Conservation (phyloP, 1,140 invertebrate genomes). For the Pseudomyrmex sp. region DNA sequence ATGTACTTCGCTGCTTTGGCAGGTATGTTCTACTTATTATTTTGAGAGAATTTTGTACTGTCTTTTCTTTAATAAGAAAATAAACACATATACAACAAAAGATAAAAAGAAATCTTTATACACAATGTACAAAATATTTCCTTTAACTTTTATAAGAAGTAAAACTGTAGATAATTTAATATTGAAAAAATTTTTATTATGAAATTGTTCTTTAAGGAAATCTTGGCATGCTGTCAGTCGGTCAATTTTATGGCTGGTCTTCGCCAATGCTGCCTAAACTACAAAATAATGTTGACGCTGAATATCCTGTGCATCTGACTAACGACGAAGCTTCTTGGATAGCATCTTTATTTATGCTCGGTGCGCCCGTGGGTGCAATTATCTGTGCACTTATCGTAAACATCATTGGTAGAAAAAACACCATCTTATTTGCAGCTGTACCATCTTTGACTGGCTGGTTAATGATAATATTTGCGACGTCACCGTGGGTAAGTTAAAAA, state of each 20-base stretch:
- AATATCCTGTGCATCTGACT: constrained; percentile 49
- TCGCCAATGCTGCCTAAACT: constrained; percentile 62
- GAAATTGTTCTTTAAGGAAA: not conserved
- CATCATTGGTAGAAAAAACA: constrained; percentile 87
- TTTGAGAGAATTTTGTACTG: too few relatives aligned
- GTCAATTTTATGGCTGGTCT: constrained; percentile 63
- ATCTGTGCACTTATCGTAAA: constrained; percentile 46
- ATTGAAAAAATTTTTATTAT: too few relatives aligned
- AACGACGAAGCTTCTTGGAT: constrained; percentile 59
- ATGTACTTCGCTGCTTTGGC: too few relatives aligned
- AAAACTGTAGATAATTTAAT: too few relatives aligned
- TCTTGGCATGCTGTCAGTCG: constrained; percentile 53
- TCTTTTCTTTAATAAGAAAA: too few relatives aligned
- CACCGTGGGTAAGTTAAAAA: constrained; percentile 67
- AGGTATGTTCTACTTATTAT: too few relatives aligned
- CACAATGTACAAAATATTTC: too few relatives aligned
- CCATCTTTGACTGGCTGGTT: constrained; percentile 88
- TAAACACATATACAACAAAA: too few relatives aligned
- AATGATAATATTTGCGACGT: constrained; percentile 85
- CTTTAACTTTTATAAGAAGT: too few relatives aligned
- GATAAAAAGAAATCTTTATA: too few relatives aligned
- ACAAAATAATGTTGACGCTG: not conserved
- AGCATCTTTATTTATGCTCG: constrained; percentile 43
- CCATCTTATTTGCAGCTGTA: constrained; percentile 86
- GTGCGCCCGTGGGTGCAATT: constrained; percentile 9